Evolutionary conservation across 2,797 vertebrate species (phyloP), one percentile per base, ranked within the genome.

Genomic region (Liparis tanakae): DNA sequence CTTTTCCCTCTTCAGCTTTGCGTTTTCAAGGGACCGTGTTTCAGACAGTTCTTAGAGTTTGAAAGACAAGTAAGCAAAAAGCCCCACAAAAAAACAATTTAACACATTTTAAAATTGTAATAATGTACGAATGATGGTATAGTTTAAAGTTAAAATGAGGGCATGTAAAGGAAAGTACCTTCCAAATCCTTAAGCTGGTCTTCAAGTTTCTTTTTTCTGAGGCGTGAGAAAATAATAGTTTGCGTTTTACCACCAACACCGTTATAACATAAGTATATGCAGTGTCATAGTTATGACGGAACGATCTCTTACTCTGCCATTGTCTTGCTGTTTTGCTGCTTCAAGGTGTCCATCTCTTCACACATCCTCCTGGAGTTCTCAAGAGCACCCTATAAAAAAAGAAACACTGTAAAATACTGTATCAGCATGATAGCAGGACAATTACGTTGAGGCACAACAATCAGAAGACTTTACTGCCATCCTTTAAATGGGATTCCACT

Each of bases 181-280:
- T 96, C 94, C 37, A 95, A 84, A 61, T 93, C 93, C 76, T 94
- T 96, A 70, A 98, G 89, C 85, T 95, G 93, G 12, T 91, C 91
- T 93, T 96, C 95, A 66, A 97, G 92, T 61, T 93, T 95, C 85
- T 92, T 93, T 78, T 95, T 97, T 86, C 98, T 99, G 70, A 80
- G 7, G 1, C 13, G 60, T 9, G 64, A 33, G 5, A 64, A 75
- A 71, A 77, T 64, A 5, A 2, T 18, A 34, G 14, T 76, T 30
- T 54, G 67, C 2, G 69, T 46, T 64, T 70, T 36, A 74, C 5
- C 20, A 57, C 3, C 22, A 37, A 14, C 1, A 33, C 5, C 7
- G 50, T 48, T n/a, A 56, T 20, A 39, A 15, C 5, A 64, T 3
- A 1, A 57, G 25, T 30, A 64, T 46, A 10, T 37, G 2, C 18